These are phyloP conservation scores for Caranx melampygus DNA, from an alignment of 2,113 vertebrate species.

Conservation along the genomic window DNA sequence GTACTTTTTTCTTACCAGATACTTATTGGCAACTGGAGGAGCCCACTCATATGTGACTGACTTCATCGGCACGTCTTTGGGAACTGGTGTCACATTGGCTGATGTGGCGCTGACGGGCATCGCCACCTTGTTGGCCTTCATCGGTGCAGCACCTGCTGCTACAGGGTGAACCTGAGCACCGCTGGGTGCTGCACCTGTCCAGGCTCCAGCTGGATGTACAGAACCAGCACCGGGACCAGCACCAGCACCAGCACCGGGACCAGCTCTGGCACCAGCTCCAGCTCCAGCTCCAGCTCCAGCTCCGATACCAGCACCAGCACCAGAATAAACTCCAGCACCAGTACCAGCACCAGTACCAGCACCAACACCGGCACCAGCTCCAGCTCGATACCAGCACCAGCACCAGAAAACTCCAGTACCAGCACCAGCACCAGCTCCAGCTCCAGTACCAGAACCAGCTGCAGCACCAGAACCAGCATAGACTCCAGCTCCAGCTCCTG, in stretches of 20 bases:
- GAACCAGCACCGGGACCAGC: conserved; percentile 16
- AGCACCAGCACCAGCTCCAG: no score
- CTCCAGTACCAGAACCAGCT: no score
- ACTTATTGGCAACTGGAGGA: conserved; percentile 93
- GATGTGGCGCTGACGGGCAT: conserved; percentile 29
- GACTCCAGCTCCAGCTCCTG: neutral
- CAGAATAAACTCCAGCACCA: neutral
- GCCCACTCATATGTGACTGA: conserved; percentile 97
- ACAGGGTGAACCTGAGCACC: neutral
- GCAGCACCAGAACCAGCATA: no score
- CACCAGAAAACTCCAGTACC: no score
- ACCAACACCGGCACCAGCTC: no score
- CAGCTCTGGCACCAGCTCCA: no score
- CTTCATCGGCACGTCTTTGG: conserved; percentile 88
- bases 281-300: conserved; percentile 1
- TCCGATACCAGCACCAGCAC: conserved; percentile 1
- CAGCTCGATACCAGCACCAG: no score
- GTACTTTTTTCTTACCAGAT: conserved; percentile 84
- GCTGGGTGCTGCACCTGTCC: neutral
- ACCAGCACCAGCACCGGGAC: neutral
- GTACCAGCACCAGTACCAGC: no score
- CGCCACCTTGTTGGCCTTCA: conserved; percentile 46
- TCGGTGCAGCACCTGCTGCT: conserved; percentile 19
- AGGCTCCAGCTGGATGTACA: neutral
- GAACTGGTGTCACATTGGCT: conserved; percentile 79